Evolutionary conservation across 1,140 invertebrate species (phyloP), one percentile per base, ranked within the genome.

Genomic region (Mactra quadrangularis): DNA sequence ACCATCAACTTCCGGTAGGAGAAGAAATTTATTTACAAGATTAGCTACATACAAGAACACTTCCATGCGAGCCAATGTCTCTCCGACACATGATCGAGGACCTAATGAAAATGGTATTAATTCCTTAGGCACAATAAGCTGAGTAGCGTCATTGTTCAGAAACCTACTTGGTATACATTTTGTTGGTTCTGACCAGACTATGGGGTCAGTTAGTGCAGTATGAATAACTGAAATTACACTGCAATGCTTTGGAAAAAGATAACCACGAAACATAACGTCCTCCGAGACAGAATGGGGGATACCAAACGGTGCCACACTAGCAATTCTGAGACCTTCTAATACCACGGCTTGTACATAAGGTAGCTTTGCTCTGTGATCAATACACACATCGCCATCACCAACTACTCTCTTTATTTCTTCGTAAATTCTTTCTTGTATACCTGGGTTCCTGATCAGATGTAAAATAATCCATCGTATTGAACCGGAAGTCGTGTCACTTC

Each of bases 391-490:
- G 7, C 74, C 41, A 9, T 35, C 15, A 38, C 74, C 84, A 47
- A 88, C 47, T 7, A 66, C 52, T 70, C 66, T 35, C 84, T 98
- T 97, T 29, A 99, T 93, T 92, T 99, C 97, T 70, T 97, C 95
- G 92, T 97, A 96, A 0, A 98, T 96, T 13, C 95, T 95, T 31
- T 93, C 94, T 90, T 97, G 96, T 0, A 96, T 94, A 3, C 95
- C 93, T 17, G 95, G 95, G 93, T 97, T 91, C 15, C 94, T 90
- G 0, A 96, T 96, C 94, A 98, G 95, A 85, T 96, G 96, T 3
- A 98, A 93, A n/a, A 98, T 92, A 85, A 97, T 96, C 97, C 98
- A 99, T 29, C 96, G 94, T 13, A 98, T 90, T 0, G 97, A 97
- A 0, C 96, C 95, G 33, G 97, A 92, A 0, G 97, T 96, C 0